These are phyloP conservation scores for Steinernema carpocapsae DNA, from an alignment of 2,888 invertebrate genomes.

Conservation along the genomic window DNA sequence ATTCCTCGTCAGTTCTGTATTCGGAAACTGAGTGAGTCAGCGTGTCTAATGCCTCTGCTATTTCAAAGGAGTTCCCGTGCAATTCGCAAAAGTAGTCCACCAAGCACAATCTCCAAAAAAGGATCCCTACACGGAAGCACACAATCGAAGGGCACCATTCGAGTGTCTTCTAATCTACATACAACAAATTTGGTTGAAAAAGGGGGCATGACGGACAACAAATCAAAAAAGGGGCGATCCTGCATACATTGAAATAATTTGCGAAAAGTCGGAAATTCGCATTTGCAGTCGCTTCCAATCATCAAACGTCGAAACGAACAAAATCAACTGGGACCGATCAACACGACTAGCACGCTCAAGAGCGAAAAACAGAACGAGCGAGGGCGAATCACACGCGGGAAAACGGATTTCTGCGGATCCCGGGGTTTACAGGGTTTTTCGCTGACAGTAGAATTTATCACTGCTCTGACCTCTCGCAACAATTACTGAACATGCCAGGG, in stretches of 20 bases:
- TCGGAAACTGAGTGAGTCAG: neutral
- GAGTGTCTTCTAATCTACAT: too few relatives aligned
- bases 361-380: neutral
- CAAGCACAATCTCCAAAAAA: neutral
- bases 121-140: neutral
- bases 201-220: too few relatives aligned
- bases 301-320: neutral
- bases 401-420: neutral
- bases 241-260: slow-evolving; percentile 11
- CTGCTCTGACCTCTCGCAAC: neutral
- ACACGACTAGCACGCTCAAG: neutral
- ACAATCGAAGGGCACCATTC: neutral
- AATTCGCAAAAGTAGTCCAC: neutral
- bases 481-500: neutral
- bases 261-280: neutral
- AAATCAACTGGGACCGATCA: neutral
- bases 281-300: neutral
- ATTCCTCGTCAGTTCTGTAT: slow-evolving; percentile 11
- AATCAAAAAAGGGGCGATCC: neutral
- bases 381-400: neutral
- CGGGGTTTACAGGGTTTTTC: too few relatives aligned
- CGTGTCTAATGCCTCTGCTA: slow-evolving; percentile 7
- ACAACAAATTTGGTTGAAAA: too few relatives aligned
- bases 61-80: neutral
- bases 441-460: neutral